Percentiles rank a stretch among this genome's conserved stretches.
phyloP scores from a whole-genome alignment of 2,113 vertebrate species.

The Dunckerocampus dactyliophorus region DNA sequence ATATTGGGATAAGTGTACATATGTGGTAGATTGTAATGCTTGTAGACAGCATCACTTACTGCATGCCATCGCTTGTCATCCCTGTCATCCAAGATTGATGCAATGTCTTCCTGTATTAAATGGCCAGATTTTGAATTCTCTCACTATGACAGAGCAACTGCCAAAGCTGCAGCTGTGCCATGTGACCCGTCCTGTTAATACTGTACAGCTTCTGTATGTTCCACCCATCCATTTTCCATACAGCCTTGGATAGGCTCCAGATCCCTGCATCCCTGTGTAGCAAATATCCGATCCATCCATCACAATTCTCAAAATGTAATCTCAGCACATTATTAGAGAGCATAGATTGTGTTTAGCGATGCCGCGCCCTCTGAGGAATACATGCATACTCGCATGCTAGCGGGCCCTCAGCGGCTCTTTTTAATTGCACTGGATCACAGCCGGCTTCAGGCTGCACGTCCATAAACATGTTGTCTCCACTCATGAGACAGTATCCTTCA shows the following conservation, averaged over 20 bases:
- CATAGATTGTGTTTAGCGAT: not conserved
- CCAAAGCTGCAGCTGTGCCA: not conserved
- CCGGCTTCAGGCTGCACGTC: not conserved
- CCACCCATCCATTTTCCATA: not conserved
- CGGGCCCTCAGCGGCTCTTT: not conserved
- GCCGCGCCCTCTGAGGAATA: not conserved
- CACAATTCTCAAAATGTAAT: not conserved
- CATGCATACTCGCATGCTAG: not conserved
- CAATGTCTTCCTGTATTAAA: no score
- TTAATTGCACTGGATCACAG: slow-evolving; percentile 6
- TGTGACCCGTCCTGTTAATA: slow-evolving; percentile 17
- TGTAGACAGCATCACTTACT: no score
- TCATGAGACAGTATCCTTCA: slow-evolving; percentile 6
- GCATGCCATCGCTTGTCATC: no score
- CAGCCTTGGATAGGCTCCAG: not conserved
- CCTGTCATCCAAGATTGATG: no score
- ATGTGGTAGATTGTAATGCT: no score
- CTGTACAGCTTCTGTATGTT: not conserved
- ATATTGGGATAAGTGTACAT: no score
- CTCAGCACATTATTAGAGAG: not conserved
- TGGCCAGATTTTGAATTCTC: no score
- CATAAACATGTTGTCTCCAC: slow-evolving; percentile 20
- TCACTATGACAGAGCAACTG: not conserved
- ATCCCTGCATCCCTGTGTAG: not conserved
- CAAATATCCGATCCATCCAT: not conserved